Evolutionary conservation across 2,797 vertebrate species (phyloP), one percentile per base, ranked within the genome.

Genomic region (Sylvilagus floridanus): DNA sequence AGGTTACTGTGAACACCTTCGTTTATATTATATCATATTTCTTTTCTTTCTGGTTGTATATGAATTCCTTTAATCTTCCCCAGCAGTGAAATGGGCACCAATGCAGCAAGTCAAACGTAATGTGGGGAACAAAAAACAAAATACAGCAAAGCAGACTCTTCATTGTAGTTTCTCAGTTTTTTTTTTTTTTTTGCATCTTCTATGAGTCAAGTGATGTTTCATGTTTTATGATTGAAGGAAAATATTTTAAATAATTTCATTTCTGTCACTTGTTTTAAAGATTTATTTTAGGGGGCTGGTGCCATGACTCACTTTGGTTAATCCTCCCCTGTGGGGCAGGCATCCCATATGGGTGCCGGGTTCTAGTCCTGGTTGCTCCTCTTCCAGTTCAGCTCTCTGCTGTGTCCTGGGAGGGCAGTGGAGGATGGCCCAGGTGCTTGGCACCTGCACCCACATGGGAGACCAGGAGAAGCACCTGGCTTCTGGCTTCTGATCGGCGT

Each of bases 211-310:
- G 17, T 60, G 10, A 47, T 26, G 28, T 72, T 60, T 90, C 32
- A 60, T 32, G 32, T 68, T 60, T 16, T 37, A 14, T n/a, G 9
- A 37, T 85, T 42, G 8, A 92, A 73, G 5, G 5, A 37, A 94
- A 78, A 88, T 57, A 37, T 62, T 62, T 54, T 52, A 88, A 78
- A 78, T 89, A 4, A 85, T 62, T 81, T 77, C n/a, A 35, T 76
- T 90, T 79, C 35, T 63, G 30, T 93, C 76, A 77, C 19, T 78
- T 73, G 63, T 0, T 16, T 79, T 85, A 42, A 42, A 42, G 42
- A 42, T 42, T 42, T 42, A 42, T 42, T 42, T 42, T 42, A 42
- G 42, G 8, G 7, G n/a, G n/a, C n/a, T n/a, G n/a, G n/a, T n/a
- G n/a, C n/a, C n/a, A n/a, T 42, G 1, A 8, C 7, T 42, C 42